Evolutionary conservation across 2,797 vertebrate genomes (phyloP).

Genomic region (Phoeniculus purpureus): DNA sequence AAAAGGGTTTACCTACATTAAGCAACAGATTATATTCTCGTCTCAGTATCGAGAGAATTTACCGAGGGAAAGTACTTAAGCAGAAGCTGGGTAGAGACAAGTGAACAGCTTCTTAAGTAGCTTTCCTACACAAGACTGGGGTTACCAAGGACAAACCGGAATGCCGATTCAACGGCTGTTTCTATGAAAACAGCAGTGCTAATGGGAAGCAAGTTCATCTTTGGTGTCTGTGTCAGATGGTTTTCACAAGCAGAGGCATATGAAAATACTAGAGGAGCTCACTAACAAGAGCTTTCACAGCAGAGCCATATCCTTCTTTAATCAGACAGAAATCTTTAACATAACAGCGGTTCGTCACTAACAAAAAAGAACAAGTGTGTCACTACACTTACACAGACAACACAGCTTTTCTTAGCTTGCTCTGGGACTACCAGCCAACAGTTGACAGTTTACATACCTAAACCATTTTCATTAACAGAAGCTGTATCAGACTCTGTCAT

Average conservation of each 20-base stretch:
- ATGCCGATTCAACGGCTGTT: not conserved
- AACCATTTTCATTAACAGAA: conserved; percentile 95
- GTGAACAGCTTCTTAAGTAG: conserved; percentile 23
- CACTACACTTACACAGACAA: conserved; percentile 19
- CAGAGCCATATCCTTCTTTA: conserved; percentile 23
- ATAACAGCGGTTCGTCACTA: not conserved
- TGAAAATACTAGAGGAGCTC: conserved; percentile 20
- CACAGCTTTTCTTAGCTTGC: not conserved
- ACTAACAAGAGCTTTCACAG: not conserved
- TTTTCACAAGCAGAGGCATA: conserved; percentile 20
- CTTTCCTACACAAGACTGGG: conserved; percentile 2
- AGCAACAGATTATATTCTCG: not conserved
- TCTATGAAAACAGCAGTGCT: conserved; percentile 1
- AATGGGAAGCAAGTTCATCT: not conserved
- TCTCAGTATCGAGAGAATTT: not conserved
- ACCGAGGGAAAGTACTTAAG: conserved; percentile 32
- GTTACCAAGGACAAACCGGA: not conserved
- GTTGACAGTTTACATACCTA: conserved; percentile 86
- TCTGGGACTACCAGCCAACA: conserved; percentile 1
- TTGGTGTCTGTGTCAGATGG: conserved; percentile 8
- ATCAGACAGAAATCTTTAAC: conserved; percentile 38
- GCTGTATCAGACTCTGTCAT: conserved; percentile 97
- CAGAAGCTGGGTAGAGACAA: conserved; percentile 7
- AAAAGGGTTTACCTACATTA: not conserved
- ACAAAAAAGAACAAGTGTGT: conserved; percentile 18